Evolutionary conservation across 2,797 vertebrate species (phyloP), one percentile per base, ranked within the genome.

Genomic region (Lateolabrax maculatus): DNA sequence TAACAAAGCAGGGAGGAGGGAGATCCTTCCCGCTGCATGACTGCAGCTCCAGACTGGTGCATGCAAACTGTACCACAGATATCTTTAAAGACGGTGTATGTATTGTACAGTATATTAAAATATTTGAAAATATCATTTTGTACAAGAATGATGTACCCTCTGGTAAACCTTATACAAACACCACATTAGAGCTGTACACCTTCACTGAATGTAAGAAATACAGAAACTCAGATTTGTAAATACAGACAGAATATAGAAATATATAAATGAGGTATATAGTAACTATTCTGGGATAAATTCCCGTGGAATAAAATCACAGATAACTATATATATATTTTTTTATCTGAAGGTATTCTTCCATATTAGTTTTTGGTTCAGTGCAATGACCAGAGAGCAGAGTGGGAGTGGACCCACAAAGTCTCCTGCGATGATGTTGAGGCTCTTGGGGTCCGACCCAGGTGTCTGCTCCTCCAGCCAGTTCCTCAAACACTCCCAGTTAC

Each of bases 381-480:
- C 74, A 23, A 98, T 96, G 69, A 98, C 94, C 2, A 96, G 92
- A 0, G 93, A 83, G 67, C 97, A 95, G 71, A 98, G 95, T 0
- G 94, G 88, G 12, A 94, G 51, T 0, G 89, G 90, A 4, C 96
- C 96, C 63, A 98, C 90, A 2, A 99, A 98, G 91, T 99, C 97
- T 10, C 96, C 97, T 0, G 97, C 97, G 36, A 98, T 96, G 9
- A 99, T 96, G 93, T 99, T 98, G 71, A 97, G 88, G 68, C 95
- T 92, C 10, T 71, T n/a, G 0, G 86, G 75, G 19, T 87, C 87
- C 0, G 87, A 27, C 13, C 97, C 97, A 0, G 97, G 96, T 23
- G 6, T 34, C 92, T 99, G 98, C 7, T 91, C 71, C 75, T 93
- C 89, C 72, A 98, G 90, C 98, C 98, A 99, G 0, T 79, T 71